A percentile compares a stretch with the other conserved stretches of the same genome.
Conservation (phyloP, 2,797 vertebrate species). For the Etheostoma nigrum region DNA sequence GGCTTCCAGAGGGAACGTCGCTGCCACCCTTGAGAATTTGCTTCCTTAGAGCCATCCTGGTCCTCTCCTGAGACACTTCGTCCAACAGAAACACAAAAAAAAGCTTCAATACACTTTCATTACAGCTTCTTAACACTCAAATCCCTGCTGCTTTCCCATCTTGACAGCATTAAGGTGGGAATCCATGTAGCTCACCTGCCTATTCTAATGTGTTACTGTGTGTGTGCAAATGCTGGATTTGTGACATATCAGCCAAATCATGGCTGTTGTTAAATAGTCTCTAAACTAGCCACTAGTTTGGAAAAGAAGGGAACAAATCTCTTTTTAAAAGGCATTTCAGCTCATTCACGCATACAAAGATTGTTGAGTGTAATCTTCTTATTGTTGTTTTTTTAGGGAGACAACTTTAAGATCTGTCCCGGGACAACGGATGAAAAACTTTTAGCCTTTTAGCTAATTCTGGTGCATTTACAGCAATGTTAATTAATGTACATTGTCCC, state of each 20-base stretch:
- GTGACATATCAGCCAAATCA: background rate
- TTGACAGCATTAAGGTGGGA: too few species aligned
- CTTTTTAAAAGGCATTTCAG: background rate
- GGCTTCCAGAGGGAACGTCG: conserved; percentile 41
- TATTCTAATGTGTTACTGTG: background rate
- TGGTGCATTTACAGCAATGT: too few species aligned
- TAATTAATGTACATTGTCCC: too few species aligned
- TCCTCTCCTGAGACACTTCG: conserved; percentile 19
- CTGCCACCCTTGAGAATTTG: conserved; percentile 29
- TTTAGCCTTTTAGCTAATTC: too few species aligned
- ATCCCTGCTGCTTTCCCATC: background rate
- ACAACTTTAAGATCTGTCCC: too few species aligned
- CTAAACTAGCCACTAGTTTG: background rate
- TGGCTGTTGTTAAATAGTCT: background rate
- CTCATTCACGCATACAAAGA: background rate
- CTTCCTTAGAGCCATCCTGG: conserved; percentile 78
- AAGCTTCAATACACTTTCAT: background rate
- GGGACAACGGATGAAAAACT: too few species aligned
- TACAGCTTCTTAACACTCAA: background rate
- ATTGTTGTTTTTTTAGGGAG: too few species aligned
- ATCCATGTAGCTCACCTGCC: background rate
- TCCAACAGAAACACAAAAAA: background rate
- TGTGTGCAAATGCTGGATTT: background rate
- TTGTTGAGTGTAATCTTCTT: too few species aligned
- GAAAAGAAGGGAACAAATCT: background rate